These are phyloP conservation scores for Sebastes itinus DNA, from an alignment of 2,797 vertebrate genomes.

Conservation along the genomic window DNA sequence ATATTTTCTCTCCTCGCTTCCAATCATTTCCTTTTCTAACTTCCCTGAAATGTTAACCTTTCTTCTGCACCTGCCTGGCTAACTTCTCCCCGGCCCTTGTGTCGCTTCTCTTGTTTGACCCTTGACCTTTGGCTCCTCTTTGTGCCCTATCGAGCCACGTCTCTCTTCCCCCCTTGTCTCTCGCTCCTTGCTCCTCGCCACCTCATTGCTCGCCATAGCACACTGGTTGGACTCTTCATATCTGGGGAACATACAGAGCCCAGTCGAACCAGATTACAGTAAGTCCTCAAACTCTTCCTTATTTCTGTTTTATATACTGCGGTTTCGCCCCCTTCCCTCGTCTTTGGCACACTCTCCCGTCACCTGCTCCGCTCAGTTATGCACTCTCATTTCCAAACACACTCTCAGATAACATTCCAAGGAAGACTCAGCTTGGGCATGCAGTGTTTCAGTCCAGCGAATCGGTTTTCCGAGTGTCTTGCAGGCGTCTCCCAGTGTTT, in stretches of 20 bases:
- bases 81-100: constrained; percentile 46
- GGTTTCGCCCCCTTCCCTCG: constrained; percentile 23
- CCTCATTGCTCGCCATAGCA: constrained; percentile 50
- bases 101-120: constrained; percentile 56
- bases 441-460: constrained; percentile 30
- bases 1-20: constrained; percentile 65
- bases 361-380: constrained; percentile 70
- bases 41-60: constrained; percentile 48
- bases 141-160: constrained; percentile 22
- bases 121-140: constrained; percentile 51
- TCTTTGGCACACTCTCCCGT: constrained; percentile 50
- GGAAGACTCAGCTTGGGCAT: constrained; percentile 50
- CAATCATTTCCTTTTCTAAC: constrained; percentile 48
- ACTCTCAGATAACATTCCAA: constrained; percentile 67
- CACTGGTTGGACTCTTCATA: constrained; percentile 59
- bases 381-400: constrained; percentile 54
- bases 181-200: constrained; percentile 27
- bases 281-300: constrained; percentile 54
- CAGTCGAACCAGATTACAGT: constrained; percentile 63
- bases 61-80: constrained; percentile 54
- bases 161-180: constrained; percentile 21
- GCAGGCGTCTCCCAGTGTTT: constrained; percentile 44
- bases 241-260: constrained; percentile 69
- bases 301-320: constrained; percentile 1
- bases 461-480: constrained; percentile 55